phyloP scores from a whole-genome alignment of 1,140 invertebrate genomes.

The Lordiphosa mommai region DNA sequence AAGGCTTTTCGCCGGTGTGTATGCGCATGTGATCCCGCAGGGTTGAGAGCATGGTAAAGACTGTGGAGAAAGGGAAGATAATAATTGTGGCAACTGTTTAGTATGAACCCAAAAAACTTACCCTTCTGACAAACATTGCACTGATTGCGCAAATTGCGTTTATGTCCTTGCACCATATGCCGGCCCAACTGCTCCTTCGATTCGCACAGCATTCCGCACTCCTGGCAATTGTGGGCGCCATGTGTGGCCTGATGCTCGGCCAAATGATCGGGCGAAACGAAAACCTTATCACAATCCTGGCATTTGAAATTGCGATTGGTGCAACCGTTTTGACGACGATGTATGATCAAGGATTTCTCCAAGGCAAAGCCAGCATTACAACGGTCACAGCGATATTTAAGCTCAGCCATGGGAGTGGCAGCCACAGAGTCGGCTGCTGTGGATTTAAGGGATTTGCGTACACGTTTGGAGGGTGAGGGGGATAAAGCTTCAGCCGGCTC shows the following conservation, averaged over 20 bases:
- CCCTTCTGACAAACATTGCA: conserved; percentile 83
- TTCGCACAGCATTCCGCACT: conserved; percentile 71
- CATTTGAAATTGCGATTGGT: conserved; percentile 65
- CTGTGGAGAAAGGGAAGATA: conserved; percentile 18
- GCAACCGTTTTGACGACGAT: conserved; percentile 57
- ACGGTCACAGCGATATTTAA: conserved; percentile 62
- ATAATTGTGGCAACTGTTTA: neutral
- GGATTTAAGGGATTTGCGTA: neutral
- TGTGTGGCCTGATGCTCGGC: conserved; percentile 70
- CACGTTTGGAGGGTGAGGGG: conserved; percentile 4
- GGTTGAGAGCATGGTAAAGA: conserved; percentile 81
- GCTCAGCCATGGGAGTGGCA: conserved; percentile 10
- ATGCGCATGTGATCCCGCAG: conserved; percentile 80
- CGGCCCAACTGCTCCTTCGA: conserved; percentile 77
- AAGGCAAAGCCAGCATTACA: conserved; percentile 70
- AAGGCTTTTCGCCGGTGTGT: conserved; percentile 79
- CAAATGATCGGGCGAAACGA: conserved; percentile 80
- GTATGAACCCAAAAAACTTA: conserved; percentile 20
- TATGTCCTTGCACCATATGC: conserved; percentile 80
- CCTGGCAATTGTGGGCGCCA: conserved; percentile 51
- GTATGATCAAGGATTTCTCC: conserved; percentile 58
- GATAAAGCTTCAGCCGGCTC: neutral
- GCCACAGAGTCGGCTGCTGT: neutral
- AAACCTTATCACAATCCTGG: conserved; percentile 76
- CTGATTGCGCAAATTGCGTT: conserved; percentile 81